phyloP scores from a whole-genome alignment of 2,888 invertebrate genomes.

The Pollenia labialis region DNA sequence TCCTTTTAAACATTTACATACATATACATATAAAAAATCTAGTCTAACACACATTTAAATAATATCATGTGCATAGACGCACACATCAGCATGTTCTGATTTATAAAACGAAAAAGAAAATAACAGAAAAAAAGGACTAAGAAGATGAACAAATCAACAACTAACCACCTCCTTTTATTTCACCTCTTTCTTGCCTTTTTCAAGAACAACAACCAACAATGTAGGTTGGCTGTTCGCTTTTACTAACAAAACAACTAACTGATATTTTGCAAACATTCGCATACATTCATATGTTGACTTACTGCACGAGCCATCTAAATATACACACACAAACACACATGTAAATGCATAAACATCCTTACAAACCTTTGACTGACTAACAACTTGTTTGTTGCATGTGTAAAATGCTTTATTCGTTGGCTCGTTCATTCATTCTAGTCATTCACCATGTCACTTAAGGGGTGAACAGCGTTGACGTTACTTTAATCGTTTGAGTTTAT shows the following conservation, averaged over 20 bases:
- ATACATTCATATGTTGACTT: neutral
- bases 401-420: conserved; percentile 37
- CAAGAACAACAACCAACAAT: conserved; percentile 6
- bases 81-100: conserved; percentile 2
- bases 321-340: neutral
- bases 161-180: conserved; percentile 10
- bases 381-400: conserved; percentile 27
- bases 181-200: conserved; percentile 14
- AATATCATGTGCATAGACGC: conserved; percentile 10
- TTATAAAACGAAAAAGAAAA: neutral
- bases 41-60: conserved; percentile 10
- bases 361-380: conserved; percentile 11
- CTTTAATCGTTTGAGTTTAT: conserved; percentile 72
- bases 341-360: neutral
- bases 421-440: conserved; percentile 52
- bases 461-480: conserved; percentile 67
- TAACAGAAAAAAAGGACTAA: neutral
- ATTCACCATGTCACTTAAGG: conserved; percentile 69
- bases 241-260: neutral
- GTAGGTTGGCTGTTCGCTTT: neutral
- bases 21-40: neutral
- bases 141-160: conserved; percentile 20
- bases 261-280: neutral
- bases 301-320: neutral
- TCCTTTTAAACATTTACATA: neutral